These are phyloP conservation scores for Ctenoplectra terminalis DNA, from an alignment of 1,140 invertebrate species.

Conservation along the genomic window DNA sequence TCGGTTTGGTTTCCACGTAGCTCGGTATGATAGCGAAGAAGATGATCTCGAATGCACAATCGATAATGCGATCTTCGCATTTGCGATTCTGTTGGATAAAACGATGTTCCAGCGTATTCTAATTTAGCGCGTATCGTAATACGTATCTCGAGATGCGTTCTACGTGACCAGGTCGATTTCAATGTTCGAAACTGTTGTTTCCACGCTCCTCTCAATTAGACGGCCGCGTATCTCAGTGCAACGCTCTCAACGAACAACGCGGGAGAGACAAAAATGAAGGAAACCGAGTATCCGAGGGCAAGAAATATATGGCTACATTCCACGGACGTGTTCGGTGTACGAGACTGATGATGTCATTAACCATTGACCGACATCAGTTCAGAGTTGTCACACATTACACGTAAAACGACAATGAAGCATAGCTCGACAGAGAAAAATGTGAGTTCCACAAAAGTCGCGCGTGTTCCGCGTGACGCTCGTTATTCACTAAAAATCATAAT, in stretches of 20 bases:
- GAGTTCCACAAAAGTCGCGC: conserved; percentile 12
- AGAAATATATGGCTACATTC: conserved; percentile 53
- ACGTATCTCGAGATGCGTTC: too few relatives aligned
- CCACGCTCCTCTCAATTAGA: neutral
- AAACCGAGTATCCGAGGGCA: conserved; percentile 8
- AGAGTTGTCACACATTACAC: conserved; percentile 33
- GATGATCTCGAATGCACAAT: too few relatives aligned
- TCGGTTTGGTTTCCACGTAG: too few relatives aligned
- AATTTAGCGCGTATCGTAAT: too few relatives aligned
- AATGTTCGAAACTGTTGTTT: neutral
- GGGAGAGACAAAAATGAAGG: neutral
- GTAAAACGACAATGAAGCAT: conserved; percentile 17
- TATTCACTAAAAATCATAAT: conserved; percentile 44
- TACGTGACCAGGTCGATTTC: neutral
- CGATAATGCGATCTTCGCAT: too few relatives aligned
- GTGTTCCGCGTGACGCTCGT: neutral
- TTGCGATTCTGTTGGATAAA: too few relatives aligned
- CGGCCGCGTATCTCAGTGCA: too few relatives aligned
- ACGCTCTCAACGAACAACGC: neutral
- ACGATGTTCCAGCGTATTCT: too few relatives aligned
- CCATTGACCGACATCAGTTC: conserved; percentile 53
- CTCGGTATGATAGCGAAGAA: too few relatives aligned
- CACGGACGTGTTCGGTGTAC: conserved; percentile 51
- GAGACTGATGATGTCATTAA: conserved; percentile 62
- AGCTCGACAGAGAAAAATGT: conserved; percentile 23